phyloP scores from a whole-genome alignment of 37 sponge, comb jelly and placozoan species.

The Agelas oroides region DNA sequence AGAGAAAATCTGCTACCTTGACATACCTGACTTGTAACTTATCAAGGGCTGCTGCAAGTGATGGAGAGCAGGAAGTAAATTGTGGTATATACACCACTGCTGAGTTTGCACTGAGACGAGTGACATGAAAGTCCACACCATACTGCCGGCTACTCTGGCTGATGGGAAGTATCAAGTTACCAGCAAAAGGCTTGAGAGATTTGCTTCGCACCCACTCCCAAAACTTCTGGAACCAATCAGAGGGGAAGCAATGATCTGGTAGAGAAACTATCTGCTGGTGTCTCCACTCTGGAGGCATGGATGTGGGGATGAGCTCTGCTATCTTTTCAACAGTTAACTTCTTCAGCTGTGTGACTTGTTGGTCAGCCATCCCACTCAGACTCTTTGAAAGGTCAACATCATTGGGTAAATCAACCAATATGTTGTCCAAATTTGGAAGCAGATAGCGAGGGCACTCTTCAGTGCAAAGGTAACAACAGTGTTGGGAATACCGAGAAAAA shows the following conservation, averaged over 20 bases:
- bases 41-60: not conserved
- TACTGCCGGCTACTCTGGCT: not conserved
- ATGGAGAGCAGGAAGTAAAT: too few relatives aligned
- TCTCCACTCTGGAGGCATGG: slow-evolving; percentile 4
- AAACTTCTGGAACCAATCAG: slow-evolving; percentile 27
- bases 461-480: slow-evolving; percentile 25
- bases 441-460: slow-evolving; percentile 16
- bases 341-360: slow-evolving; percentile 22
- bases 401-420: slow-evolving; percentile 4
- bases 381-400: not conserved
- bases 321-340: not conserved
- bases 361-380: slow-evolving; percentile 16
- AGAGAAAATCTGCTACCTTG: not conserved
- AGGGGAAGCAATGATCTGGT: not conserved
- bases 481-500: not conserved
- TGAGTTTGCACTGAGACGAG: too few relatives aligned
- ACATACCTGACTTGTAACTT: not conserved
- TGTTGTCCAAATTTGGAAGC: slow-evolving; percentile 24
- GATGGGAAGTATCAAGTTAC: slow-evolving; percentile 14
- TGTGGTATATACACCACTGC: not conserved
- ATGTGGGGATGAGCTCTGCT: not conserved
- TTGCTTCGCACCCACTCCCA: slow-evolving; percentile 43
- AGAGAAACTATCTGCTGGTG: not conserved
- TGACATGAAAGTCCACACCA: not conserved
- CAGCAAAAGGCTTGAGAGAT: slow-evolving; percentile 1